A percentile compares a stretch with the other conserved stretches of the same genome.
Evolutionary conservation across 1,140 invertebrate species (phyloP).

Genomic region (Arion vulgaris): DNA sequence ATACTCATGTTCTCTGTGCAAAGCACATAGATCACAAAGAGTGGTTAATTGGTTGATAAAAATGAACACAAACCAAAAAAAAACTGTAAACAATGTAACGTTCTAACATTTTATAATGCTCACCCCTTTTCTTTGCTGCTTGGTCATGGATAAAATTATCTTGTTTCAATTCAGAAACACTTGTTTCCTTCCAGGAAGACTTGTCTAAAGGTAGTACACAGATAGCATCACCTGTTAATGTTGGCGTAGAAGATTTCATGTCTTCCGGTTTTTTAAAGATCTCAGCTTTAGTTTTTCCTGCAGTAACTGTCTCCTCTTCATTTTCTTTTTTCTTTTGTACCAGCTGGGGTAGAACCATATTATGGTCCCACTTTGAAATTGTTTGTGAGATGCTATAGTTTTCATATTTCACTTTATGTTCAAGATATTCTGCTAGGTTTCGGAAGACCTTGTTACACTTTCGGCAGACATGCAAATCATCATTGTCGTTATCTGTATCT

Average conservation of each 20-base stretch:
- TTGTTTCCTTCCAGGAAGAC: background rate
- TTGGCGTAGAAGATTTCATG: background rate
- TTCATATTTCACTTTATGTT: constrained; percentile 64
- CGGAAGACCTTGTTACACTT: constrained; percentile 61
- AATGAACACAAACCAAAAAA: too few relatives aligned
- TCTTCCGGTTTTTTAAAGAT: background rate
- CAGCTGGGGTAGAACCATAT: constrained; percentile 54
- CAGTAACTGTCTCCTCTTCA: background rate
- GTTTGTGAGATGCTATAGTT: constrained; percentile 59
- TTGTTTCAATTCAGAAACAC: background rate
- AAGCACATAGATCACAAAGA: too few relatives aligned
- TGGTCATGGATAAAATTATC: background rate
- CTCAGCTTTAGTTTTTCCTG: background rate
- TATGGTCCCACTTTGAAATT: constrained; percentile 44
- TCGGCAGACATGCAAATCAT: constrained; percentile 61
- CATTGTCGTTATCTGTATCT: constrained; percentile 53
- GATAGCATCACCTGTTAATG: background rate
- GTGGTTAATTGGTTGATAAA: too few relatives aligned
- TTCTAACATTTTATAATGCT: too few relatives aligned
- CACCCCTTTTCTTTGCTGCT: constrained; percentile 17
- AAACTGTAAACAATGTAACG: too few relatives aligned
- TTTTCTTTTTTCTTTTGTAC: constrained; percentile 45
- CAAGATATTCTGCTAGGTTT: constrained; percentile 55
- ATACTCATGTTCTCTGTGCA: too few relatives aligned
- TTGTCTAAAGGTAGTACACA: background rate